Percentiles rank a stretch among this genome's conserved stretches.
These are phyloP conservation scores for Hormaphis cornu DNA, from an alignment of 1,140 invertebrate genomes.

Conservation along the genomic window DNA sequence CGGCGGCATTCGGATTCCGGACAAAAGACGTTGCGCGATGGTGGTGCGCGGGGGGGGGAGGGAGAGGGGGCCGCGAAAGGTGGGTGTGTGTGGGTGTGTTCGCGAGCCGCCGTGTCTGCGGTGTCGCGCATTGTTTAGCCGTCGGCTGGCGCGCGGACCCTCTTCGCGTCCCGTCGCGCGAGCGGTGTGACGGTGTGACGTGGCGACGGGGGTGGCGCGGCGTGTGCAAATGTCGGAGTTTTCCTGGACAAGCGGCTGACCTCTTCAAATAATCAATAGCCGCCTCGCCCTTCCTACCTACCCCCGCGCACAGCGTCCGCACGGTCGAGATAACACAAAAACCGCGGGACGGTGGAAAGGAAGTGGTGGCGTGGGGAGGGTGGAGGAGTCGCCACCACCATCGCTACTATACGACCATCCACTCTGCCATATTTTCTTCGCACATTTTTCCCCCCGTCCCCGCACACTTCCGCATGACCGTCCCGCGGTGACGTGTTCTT, in stretches of 20 bases:
- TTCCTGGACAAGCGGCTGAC: slow-evolving; percentile 32
- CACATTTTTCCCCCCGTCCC: neutral
- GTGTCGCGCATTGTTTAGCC: slow-evolving; percentile 32
- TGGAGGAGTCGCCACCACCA: neutral
- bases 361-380: neutral
- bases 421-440: neutral
- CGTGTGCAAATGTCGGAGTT: slow-evolving; percentile 28
- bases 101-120: slow-evolving; percentile 24
- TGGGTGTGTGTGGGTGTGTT: neutral
- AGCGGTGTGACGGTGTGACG: neutral
- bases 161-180: neutral
- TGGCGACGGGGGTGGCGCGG: neutral
- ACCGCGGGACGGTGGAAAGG: neutral
- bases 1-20: slow-evolving; percentile 7
- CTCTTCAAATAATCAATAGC: slow-evolving; percentile 32
- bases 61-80: neutral
- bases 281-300: too few species aligned
- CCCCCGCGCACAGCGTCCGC: neutral
- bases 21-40: neutral
- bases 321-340: neutral
- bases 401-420: neutral
- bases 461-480: neutral
- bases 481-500: neutral
- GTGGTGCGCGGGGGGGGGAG: neutral
- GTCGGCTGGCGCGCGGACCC: neutral